These are phyloP conservation scores for Philaenus spumarius DNA, from an alignment of 1,140 invertebrate species.

Conservation along the genomic window DNA sequence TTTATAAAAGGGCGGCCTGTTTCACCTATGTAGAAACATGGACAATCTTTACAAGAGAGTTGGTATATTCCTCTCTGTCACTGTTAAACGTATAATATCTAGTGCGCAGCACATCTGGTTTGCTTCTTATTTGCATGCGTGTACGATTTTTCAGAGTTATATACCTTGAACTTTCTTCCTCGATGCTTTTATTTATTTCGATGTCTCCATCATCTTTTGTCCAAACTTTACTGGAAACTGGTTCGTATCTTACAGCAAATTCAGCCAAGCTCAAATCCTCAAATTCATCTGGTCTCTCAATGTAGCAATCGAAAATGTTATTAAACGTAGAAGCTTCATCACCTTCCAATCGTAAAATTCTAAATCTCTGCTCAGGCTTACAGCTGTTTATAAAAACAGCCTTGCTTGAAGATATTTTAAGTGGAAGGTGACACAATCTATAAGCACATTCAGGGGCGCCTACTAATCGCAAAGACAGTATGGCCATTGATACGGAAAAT, in stretches of 20 bases:
- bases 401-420: constrained; percentile 32
- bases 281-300: constrained; percentile 32
- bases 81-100: neutral
- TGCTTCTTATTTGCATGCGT: constrained; percentile 14
- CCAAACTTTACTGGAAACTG: too few species aligned
- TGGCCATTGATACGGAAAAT: constrained; percentile 23
- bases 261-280: constrained; percentile 33
- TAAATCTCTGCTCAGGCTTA: constrained; percentile 29
- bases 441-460: constrained; percentile 35
- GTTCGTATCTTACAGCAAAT: constrained; percentile 36
- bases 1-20: too few species aligned
- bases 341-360: constrained; percentile 32
- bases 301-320: constrained; percentile 38
- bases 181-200: too few species aligned
- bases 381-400: constrained; percentile 35
- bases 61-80: too few species aligned
- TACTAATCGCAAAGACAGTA: constrained; percentile 29
- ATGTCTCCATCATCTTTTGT: too few species aligned
- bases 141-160: too few species aligned
- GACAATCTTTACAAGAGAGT: too few species aligned
- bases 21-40: too few species aligned
- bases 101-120: neutral
- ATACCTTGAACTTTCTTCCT: too few species aligned
- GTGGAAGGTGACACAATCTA: constrained; percentile 34
- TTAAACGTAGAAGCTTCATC: constrained; percentile 28